A percentile compares a stretch with the other conserved stretches of the same genome.
phyloP scores from a whole-genome alignment of 2,888 invertebrate species.

The Melieria omissa region DNA sequence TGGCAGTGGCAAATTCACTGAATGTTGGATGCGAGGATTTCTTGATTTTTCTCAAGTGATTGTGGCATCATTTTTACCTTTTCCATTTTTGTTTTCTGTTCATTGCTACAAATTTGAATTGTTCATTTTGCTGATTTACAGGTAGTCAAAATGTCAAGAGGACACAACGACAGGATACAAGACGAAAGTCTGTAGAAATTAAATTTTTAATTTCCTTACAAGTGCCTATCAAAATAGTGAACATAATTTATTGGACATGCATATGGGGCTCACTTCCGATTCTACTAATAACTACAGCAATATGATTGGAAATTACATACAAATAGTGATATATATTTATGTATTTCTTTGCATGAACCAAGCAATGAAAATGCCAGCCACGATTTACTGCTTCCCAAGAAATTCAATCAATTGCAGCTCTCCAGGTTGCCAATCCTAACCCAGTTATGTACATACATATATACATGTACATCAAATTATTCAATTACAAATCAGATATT shows the following conservation, averaged over 20 bases:
- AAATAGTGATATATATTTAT: too few species aligned
- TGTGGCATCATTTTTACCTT: constrained; percentile 42
- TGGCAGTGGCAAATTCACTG: not conserved
- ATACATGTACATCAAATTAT: too few species aligned
- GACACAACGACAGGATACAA: not conserved
- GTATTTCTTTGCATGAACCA: too few species aligned
- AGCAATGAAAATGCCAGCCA: too few species aligned
- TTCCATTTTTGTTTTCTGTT: constrained; percentile 24
- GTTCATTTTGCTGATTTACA: constrained; percentile 21
- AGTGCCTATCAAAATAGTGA: constrained; percentile 48
- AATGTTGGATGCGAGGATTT: constrained; percentile 38
- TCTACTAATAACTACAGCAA: constrained; percentile 18
- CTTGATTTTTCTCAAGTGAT: constrained; percentile 62
- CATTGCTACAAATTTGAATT: constrained; percentile 22
- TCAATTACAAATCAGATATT: too few species aligned
- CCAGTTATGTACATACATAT: too few species aligned
- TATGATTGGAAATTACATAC: too few species aligned
- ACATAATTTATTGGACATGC: constrained; percentile 58
- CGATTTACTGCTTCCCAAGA: too few species aligned
- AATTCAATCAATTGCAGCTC: too few species aligned
- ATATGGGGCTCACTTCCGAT: constrained; percentile 59
- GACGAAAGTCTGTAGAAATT: constrained; percentile 9
- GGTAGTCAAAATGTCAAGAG: not conserved
- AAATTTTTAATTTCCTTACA: constrained; percentile 23
- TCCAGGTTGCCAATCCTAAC: too few species aligned